phyloP scores from a whole-genome alignment of 2,113 vertebrate species.

The Corvus hawaiiensis region DNA sequence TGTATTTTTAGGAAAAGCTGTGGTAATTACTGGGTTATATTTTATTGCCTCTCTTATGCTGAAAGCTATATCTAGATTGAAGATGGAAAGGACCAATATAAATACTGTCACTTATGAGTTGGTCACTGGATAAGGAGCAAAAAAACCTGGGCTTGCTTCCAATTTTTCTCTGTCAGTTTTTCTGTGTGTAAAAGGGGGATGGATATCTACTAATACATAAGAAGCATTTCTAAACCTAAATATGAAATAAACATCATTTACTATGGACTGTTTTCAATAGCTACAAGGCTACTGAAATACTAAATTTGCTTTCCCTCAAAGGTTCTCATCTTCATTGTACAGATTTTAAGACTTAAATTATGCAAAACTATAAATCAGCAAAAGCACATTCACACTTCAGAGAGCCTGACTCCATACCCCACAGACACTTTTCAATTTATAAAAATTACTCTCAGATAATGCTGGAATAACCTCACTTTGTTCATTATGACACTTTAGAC shows the following conservation, averaged over 20 bases:
- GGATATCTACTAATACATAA: neutral
- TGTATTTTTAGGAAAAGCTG: neutral
- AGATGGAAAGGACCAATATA: neutral
- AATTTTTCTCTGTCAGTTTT: neutral
- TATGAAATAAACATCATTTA: neutral
- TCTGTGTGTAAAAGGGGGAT: neutral
- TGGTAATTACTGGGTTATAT: slow-evolving; percentile 2
- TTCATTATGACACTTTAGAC: neutral
- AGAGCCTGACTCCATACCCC: neutral
- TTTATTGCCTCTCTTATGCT: neutral
- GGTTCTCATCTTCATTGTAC: neutral
- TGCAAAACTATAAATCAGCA: neutral
- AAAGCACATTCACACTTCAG: neutral
- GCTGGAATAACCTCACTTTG: neutral
- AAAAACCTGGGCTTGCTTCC: neutral
- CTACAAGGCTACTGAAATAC: neutral
- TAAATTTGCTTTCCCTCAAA: neutral
- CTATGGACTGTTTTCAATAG: neutral
- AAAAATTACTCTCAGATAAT: neutral
- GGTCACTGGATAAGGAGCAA: neutral
- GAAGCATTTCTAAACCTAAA: neutral
- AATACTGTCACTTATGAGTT: neutral
- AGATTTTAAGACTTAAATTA: neutral
- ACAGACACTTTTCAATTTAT: neutral
- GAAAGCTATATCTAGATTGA: neutral